Conservation (phyloP, 1,140 invertebrate species). For the Cyclargus thomasi region DNA sequence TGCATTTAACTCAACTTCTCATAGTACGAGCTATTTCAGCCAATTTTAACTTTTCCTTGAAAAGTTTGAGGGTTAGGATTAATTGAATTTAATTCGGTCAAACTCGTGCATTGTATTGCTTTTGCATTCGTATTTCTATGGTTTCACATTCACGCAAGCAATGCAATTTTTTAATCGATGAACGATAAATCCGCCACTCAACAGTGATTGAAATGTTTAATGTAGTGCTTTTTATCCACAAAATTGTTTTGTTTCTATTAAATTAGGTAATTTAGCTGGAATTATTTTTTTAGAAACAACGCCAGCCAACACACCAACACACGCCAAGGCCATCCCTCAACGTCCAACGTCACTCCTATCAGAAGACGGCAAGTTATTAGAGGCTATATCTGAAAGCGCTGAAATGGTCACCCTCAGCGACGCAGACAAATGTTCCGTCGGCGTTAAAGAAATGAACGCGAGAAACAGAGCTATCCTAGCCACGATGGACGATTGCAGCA, state of each 20-base stretch:
- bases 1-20: no score
- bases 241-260: no score
- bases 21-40: no score
- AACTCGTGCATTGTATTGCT: neutral
- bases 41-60: neutral
- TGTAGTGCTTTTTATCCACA: no score
- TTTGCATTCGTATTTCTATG: neutral
- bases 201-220: no score
- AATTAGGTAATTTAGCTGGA: neutral
- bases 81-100: neutral
- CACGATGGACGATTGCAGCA: slow-evolving; percentile 72
- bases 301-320: slow-evolving; percentile 65
- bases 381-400: slow-evolving; percentile 64
- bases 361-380: slow-evolving; percentile 64
- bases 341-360: slow-evolving; percentile 60
- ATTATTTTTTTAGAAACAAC: slow-evolving; percentile 61
- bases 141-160: neutral
- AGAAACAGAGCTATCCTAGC: slow-evolving; percentile 65
- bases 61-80: neutral
- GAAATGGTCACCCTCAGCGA: slow-evolving; percentile 69
- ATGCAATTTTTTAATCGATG: neutral
- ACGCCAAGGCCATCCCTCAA: slow-evolving; percentile 51
- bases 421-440: slow-evolving; percentile 52
- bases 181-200: neutral
- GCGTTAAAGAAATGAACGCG: slow-evolving; percentile 55